These are phyloP conservation scores for Asarcornis scutulata DNA, from an alignment of 2,113 vertebrate genomes.

Conservation along the genomic window DNA sequence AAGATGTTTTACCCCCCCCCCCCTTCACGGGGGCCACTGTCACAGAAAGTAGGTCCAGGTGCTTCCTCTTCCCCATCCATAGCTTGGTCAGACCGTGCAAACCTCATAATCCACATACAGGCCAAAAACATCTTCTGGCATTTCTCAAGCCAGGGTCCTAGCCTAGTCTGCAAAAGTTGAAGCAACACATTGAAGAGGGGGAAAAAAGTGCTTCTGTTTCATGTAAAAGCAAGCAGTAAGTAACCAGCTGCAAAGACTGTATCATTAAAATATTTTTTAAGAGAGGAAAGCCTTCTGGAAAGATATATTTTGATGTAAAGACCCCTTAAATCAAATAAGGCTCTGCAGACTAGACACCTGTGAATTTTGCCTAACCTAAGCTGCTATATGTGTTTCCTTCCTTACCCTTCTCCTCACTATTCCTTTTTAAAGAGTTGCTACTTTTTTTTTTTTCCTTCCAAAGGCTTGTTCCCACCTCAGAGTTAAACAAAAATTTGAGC, in stretches of 20 bases:
- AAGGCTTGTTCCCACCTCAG: not conserved
- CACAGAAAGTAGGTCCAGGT: not conserved
- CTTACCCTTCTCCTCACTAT: fast-evolving
- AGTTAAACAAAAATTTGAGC: not conserved
- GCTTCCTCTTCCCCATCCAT: not conserved
- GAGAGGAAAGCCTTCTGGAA: not conserved
- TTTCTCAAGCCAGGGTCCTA: not conserved
- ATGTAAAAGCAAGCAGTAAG: too few species aligned
- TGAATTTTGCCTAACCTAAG: too few species aligned
- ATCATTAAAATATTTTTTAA: not conserved
- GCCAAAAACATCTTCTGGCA: too few species aligned
- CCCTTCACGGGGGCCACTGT: fast-evolving
- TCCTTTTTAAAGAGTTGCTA: too few species aligned
- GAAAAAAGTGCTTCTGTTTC: not conserved
- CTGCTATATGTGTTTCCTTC: not conserved
- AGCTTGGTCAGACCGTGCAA: not conserved
- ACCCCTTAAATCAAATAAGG: not conserved
- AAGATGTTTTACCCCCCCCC: not conserved
- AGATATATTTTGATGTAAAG: not conserved
- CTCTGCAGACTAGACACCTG: not conserved
- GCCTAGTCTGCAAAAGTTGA: not conserved
- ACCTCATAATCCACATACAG: fast-evolving
- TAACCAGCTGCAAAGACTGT: not conserved
- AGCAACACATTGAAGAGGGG: fast-evolving
- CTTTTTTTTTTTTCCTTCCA: not conserved